These are phyloP conservation scores for Nyctereutes procyonoides DNA, from an alignment of 2,113 vertebrate species.

Conservation along the genomic window DNA sequence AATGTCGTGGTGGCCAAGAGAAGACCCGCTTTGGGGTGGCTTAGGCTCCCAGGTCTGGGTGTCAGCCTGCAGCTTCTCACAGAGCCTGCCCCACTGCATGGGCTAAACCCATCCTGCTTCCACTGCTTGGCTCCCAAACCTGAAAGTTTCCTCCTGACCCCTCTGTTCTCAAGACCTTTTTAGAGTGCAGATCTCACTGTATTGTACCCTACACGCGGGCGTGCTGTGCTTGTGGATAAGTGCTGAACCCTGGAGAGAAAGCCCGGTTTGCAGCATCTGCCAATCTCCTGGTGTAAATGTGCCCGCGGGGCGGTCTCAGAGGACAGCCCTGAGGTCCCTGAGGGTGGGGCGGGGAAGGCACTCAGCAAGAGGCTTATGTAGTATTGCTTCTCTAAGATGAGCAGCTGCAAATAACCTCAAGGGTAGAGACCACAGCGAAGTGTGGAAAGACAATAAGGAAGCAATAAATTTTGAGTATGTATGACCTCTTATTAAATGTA, in stretches of 20 bases:
- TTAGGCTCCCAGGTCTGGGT: fast-evolving
- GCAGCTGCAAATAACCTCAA: background rate
- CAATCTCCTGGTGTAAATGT: fast-evolving
- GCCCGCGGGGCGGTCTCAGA: fast-evolving
- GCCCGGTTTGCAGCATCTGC: fast-evolving
- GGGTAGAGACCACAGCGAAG: background rate
- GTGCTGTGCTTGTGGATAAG: fast-evolving
- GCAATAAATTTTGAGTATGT: background rate
- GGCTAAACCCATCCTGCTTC: fast-evolving
- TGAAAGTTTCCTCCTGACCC: fast-evolving
- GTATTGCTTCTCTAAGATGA: background rate
- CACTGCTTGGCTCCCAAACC: fast-evolving
- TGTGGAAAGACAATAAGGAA: background rate
- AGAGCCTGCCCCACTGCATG: fast-evolving
- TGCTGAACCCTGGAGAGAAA: background rate
- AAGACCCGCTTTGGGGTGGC: background rate
- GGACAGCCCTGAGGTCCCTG: background rate
- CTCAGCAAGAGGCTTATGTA: fast-evolving
- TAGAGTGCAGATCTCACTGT: background rate
- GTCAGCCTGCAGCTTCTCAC: fast-evolving
- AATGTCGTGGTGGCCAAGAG: background rate
- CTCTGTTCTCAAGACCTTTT: background rate
- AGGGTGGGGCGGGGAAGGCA: background rate
- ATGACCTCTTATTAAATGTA: background rate
- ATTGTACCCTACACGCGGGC: background rate